Evolutionary conservation across 2,113 vertebrate species (phyloP).

Genomic region (Ceyx melanurus): DNA sequence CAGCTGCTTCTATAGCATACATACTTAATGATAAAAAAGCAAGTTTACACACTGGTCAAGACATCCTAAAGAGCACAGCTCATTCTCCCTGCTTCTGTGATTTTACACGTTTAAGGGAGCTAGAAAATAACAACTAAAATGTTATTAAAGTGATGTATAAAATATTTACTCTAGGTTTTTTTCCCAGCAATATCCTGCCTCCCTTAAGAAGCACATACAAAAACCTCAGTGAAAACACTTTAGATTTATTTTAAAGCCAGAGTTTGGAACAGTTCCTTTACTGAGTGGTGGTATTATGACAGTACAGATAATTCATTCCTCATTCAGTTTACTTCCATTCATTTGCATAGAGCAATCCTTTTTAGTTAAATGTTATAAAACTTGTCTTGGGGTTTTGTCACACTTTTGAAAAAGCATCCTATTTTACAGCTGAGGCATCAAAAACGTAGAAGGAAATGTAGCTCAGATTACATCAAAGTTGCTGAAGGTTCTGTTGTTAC

Average conservation of each 20-base stretch:
- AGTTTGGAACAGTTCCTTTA: constrained; percentile 27
- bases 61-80: neutral
- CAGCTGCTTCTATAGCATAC: neutral
- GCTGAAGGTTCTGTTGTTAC: constrained; percentile 23
- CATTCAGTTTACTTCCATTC: constrained; percentile 18
- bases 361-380: constrained; percentile 44
- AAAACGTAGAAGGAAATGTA: neutral
- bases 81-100: neutral
- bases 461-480: constrained; percentile 9
- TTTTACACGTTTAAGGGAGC: neutral
- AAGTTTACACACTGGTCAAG: neutral
- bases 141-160: neutral
- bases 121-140: neutral
- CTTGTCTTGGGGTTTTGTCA: constrained; percentile 26
- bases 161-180: neutral
- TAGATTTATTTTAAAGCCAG: constrained; percentile 1
- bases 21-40: neutral
- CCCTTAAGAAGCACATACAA: neutral
- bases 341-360: constrained; percentile 44
- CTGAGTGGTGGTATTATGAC: neutral
- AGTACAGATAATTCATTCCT: constrained; percentile 30
- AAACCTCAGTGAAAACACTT: neutral
- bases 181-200: neutral
- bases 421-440: constrained; percentile 28
- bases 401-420: constrained; percentile 12